Base-by-base conservation (phyloP, 2,113 vertebrate genomes). In the Poicephalus meyeri region DNA sequence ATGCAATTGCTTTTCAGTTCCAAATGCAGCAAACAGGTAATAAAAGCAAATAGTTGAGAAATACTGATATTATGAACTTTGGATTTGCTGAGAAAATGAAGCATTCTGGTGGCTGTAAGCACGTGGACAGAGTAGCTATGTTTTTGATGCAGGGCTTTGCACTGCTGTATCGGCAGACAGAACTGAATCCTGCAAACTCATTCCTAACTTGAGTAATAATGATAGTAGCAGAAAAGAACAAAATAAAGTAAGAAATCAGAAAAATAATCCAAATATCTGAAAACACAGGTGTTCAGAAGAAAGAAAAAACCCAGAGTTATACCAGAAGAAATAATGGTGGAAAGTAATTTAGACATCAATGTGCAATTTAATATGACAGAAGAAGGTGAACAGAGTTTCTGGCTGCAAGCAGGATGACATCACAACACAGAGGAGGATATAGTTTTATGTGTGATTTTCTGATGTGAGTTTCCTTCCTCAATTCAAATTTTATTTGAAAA, bases 391-490 rank as follows among this genome's bases (percentile, higher is more conserved):
- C 65, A 63, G 55, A 69, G n/a, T 86, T 92, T 86, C 68, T 92
- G 80, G 29, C 64, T 91, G 77, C 25, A 0, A 77, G 78, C 65
- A 94, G 91, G 73, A 91, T 92, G 86, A 58, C 80, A 80, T 88
- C 89, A 74, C 80, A 89, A 83, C 80, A 86, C 41, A 91, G 55
- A 95, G 68, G 68, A 92, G 83, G 56, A 86, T 87, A 70, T 86
- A 96, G 91, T 82, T 94, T 89, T 84, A 74, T 89, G 50, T 87
- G 55, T 89, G 73, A 71, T 90, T 94, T 94, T 85, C 78, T 93
- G 35, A 53, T 85, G 77, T 87, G 77, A 94, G 80, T 94, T 89
- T 77, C 69, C 80, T 91, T 95, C 80, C 84, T 93, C 88, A 84
- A 64, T 93, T 91, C 80, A 93, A 94, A 68, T 91, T 86, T 61